phyloP scores from a whole-genome alignment of 2,888 invertebrate species.

The Cantharis nigra region DNA sequence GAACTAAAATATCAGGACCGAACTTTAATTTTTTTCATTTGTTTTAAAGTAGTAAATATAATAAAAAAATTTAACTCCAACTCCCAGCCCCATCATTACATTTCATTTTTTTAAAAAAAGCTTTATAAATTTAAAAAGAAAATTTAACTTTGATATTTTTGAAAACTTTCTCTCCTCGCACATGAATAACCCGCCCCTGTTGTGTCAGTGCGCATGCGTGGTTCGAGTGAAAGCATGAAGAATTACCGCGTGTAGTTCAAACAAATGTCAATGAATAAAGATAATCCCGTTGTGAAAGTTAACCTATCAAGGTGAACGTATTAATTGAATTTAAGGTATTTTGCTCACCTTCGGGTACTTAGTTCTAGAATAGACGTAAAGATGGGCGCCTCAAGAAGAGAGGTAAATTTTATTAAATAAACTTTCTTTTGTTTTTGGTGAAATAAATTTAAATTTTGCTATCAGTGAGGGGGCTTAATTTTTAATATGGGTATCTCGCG shows the following conservation, averaged over 20 bases:
- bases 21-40: not conserved
- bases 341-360: not conserved
- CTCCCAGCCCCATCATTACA: no score
- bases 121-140: no score
- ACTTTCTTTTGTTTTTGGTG: not conserved
- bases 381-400: constrained; percentile 22
- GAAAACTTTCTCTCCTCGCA: no score
- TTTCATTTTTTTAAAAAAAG: no score
- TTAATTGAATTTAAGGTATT: constrained; percentile 11
- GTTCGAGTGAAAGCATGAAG: not conserved
- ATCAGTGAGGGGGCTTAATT: not conserved
- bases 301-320: constrained; percentile 18
- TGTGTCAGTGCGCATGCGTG: not conserved
- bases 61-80: no score
- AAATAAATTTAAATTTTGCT: not conserved
- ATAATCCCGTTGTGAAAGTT: constrained; percentile 17
- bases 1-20: not conserved
- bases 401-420: constrained; percentile 6
- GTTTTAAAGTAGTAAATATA: no score
- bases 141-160: no score
- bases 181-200: no score
- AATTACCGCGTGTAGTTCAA: not conserved
- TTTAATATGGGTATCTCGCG: not conserved
- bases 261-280: not conserved
- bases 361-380: not conserved